Evolutionary conservation across 2,797 vertebrate genomes (phyloP).

Genomic region (Esox lucius): DNA sequence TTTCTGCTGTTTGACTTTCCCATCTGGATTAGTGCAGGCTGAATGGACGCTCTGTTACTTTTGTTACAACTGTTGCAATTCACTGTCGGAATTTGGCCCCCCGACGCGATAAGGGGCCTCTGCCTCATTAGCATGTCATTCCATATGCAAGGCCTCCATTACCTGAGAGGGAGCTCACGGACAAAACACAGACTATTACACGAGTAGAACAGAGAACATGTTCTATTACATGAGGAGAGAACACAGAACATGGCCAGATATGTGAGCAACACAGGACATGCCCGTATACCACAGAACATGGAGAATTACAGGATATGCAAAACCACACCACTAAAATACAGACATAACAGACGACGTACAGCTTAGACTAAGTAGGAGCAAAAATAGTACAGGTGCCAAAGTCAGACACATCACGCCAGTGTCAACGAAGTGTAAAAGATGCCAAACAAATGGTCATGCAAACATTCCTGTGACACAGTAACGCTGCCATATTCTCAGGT

Average conservation of each 20-base stretch:
- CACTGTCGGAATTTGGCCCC: constrained; percentile 80
- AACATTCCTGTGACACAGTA: background rate
- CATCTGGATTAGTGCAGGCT: constrained; percentile 88
- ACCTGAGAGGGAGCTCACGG: constrained; percentile 72
- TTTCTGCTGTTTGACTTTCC: constrained; percentile 89
- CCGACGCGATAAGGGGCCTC: constrained; percentile 63
- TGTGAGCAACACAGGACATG: background rate
- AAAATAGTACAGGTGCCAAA: background rate
- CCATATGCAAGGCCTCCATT: constrained; percentile 72
- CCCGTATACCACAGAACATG: background rate
- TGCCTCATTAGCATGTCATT: constrained; percentile 76
- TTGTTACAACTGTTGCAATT: constrained; percentile 82
- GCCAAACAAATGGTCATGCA: background rate
- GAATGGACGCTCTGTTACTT: constrained; percentile 86
- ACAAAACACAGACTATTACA: constrained; percentile 73
- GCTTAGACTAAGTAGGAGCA: no score
- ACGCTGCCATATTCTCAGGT: background rate
- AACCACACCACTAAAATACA: no score
- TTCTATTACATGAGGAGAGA: background rate
- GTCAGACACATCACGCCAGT: background rate
- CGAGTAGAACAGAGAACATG: constrained; percentile 33
- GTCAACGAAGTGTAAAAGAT: background rate
- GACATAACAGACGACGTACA: no score
- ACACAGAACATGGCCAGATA: background rate
- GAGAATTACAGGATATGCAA: background rate